Conservation (phyloP, 2,888 invertebrate genomes). For the Drosophila picticornis region DNA sequence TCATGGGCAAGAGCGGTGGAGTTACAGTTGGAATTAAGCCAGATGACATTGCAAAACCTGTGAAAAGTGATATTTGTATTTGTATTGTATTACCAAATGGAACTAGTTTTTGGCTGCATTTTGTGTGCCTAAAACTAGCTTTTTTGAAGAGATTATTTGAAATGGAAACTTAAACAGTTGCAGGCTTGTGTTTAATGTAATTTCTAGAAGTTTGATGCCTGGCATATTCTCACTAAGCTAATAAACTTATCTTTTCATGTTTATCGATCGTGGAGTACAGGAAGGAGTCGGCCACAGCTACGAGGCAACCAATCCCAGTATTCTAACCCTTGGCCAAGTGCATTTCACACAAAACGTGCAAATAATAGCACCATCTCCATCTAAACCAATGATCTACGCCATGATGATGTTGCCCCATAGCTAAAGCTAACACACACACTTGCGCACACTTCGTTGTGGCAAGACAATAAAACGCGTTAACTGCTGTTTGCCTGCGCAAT, state of each 20-base stretch:
- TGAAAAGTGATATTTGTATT: constrained; percentile 59
- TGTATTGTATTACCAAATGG: constrained; percentile 60
- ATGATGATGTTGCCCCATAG: constrained; percentile 52
- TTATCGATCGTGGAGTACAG: constrained; percentile 13
- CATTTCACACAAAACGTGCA: constrained; percentile 84
- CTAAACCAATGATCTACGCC: constrained; percentile 80
- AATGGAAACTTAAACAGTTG: background rate
- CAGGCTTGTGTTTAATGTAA: background rate
- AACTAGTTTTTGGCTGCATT: constrained; percentile 18
- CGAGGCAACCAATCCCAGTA: constrained; percentile 11
- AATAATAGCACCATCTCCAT: constrained; percentile 84
- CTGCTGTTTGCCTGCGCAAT: constrained; percentile 71
- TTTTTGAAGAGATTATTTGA: background rate
- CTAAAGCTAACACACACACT: constrained; percentile 30
- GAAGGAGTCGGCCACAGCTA: constrained; percentile 13
- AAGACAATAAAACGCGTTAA: constrained; percentile 79
- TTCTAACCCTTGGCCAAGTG: constrained; percentile 53
- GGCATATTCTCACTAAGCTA: background rate
- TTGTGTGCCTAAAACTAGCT: background rate
- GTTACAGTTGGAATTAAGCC: constrained; percentile 23
- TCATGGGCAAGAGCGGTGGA: constrained; percentile 8
- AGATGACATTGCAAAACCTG: constrained; percentile 69
- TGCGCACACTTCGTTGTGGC: constrained; percentile 25
- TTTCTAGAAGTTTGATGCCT: background rate
- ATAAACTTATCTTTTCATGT: constrained; percentile 14